These are phyloP conservation scores for Dermolepida albohirtum DNA, from an alignment of 2,888 invertebrate genomes.

Conservation along the genomic window DNA sequence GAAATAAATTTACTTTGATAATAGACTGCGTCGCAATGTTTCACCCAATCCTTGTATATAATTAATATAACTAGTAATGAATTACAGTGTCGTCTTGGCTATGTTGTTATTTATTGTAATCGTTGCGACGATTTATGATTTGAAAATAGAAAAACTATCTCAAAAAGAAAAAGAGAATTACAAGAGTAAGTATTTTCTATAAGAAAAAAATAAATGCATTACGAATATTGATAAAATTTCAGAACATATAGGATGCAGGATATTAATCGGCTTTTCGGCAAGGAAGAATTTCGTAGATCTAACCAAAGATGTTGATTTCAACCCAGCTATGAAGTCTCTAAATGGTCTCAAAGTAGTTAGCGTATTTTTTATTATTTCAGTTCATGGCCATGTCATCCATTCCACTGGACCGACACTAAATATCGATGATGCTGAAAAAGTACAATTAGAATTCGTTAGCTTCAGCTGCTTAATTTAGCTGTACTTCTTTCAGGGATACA, in stretches of 20 bases:
- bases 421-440: conserved; percentile 69
- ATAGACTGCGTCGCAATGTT: too few relatives aligned
- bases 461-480: neutral
- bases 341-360: conserved; percentile 71
- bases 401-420: conserved; percentile 70
- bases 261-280: conserved; percentile 59
- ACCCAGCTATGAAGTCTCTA: conserved; percentile 67
- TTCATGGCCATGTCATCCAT: conserved; percentile 69
- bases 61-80: conserved; percentile 10
- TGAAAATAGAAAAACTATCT: conserved; percentile 47
- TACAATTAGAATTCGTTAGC: conserved; percentile 53
- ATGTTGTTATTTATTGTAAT: conserved; percentile 57
- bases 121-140: conserved; percentile 60
- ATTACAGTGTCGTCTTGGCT: conserved; percentile 57
- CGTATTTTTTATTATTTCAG: conserved; percentile 70
- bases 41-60: too few relatives aligned
- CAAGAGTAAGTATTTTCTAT: conserved; percentile 30
- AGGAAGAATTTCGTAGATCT: conserved; percentile 62
- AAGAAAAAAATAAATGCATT: neutral
- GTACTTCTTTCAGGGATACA: conserved; percentile 59
- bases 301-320: conserved; percentile 62
- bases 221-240: conserved; percentile 43
- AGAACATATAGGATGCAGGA: conserved; percentile 51
- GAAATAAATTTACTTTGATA: too few relatives aligned
- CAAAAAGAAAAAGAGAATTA: conserved; percentile 51